Evolutionary conservation across 2,797 vertebrate genomes (phyloP), one percentile per base, ranked within the genome.

Genomic region (Hozukius guyotensis): DNA sequence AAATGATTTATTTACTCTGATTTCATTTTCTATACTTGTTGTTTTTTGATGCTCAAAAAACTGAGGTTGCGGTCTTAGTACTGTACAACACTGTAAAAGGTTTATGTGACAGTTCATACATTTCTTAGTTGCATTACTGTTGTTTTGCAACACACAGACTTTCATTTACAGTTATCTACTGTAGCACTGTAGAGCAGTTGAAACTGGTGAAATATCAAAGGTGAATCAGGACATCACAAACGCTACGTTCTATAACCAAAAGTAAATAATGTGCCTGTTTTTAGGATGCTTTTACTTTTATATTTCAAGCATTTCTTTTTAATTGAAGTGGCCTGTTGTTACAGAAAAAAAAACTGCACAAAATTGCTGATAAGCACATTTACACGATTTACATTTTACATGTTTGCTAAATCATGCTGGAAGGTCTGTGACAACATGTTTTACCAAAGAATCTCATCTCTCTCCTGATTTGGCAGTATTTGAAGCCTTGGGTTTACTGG

Each of bases 31-130:
- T 62, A 59, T 71, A 31, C 32, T 61, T 72, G 10, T 78, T 79
- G 52, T 72, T 78, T 79, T 79, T 77, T 46, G 3, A 83, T 86
- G 67, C 77, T 88, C 61, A 59, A 49, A 64, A 64, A 83, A 74
- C 62, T 64, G 70, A 81, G 78, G 80, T 81, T 86, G 42, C 82
- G 73, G 78, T 80, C 90, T 75, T 78, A 22, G 61, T 85, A 78
- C 88, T 81, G 89, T 87, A 87, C 88, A 87, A 95, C 94, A 95
- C 95, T 96, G 94, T 95, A 94, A 93, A 42, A 80, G 4, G 60
- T 81, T 91, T 79, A 70, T 85, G 89, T 89, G 90, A 90, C 68
- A 69, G 22, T 74, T 85, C 22, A 71, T 52, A 65, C 57, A 78
- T 46, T 46, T 76, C 84, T 60, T 72, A 31, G 24, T 68, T 86